Evolutionary conservation across 2,113 vertebrate species (phyloP).

Genomic region (Microtus pennsylvanicus): DNA sequence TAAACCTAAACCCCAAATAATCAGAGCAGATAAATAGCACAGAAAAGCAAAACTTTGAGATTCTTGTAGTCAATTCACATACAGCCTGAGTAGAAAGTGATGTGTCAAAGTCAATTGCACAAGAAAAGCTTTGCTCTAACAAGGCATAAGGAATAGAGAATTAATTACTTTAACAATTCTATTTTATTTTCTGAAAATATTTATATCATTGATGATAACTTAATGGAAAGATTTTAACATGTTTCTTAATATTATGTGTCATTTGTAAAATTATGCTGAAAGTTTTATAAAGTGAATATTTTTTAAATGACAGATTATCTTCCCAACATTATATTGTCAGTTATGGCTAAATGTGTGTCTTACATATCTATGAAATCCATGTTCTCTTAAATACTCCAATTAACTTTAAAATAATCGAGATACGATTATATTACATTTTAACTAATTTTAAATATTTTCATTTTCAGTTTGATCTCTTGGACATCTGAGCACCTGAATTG

Average conservation of each 20-base stretch:
- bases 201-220: not conserved
- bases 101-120: not conserved
- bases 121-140: not conserved
- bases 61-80: not conserved
- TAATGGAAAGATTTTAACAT: not conserved
- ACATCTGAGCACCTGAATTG: not conserved
- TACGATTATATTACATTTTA: not conserved
- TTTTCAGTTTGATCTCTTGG: not conserved
- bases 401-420: not conserved
- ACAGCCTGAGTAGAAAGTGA: not conserved
- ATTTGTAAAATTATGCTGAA: constrained; percentile 4
- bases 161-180: not conserved
- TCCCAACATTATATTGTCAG: not conserved
- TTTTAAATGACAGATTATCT: not conserved
- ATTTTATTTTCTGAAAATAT: constrained; percentile 6
- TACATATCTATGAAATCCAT: not conserved
- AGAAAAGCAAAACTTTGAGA: not conserved
- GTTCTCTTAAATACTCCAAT: not conserved
- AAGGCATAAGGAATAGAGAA: not conserved
- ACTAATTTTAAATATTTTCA: not conserved
- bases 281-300: too few relatives aligned
- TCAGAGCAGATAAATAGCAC: not conserved
- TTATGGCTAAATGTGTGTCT: not conserved
- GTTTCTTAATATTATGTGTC: not conserved
- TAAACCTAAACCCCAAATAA: not conserved